Evolutionary conservation across 2,113 vertebrate species (phyloP).

Genomic region (Columba livia): DNA sequence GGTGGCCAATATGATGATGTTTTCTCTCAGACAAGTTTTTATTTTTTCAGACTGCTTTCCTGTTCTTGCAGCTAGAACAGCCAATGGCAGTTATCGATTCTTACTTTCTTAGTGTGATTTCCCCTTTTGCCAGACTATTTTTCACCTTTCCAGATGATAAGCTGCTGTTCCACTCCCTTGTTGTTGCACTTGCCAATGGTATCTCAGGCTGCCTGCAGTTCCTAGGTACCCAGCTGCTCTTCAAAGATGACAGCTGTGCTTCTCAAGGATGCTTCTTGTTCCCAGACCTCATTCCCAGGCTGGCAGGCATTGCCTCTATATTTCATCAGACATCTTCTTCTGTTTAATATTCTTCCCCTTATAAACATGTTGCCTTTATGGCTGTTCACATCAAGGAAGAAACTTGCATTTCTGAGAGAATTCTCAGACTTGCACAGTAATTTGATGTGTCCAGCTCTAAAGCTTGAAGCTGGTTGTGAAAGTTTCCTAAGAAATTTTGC

Average conservation of each 20-base stretch:
- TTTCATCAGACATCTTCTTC: not conserved
- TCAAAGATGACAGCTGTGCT: not conserved
- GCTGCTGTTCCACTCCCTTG: not conserved
- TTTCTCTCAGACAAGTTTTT: not conserved
- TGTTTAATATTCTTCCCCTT: not conserved
- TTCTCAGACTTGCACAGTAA: not conserved
- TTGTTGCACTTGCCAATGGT: not conserved
- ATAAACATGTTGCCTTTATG: not conserved
- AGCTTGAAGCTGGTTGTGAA: not conserved
- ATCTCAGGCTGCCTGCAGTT: not conserved
- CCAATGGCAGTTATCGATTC: not conserved
- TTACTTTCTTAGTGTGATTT: not conserved
- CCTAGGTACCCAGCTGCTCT: not conserved
- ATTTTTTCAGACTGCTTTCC: not conserved
- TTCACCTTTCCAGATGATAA: not conserved
- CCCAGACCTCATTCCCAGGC: not conserved
- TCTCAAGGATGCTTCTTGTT: not conserved
- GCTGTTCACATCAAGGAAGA: not conserved
- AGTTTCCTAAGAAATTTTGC: not conserved
- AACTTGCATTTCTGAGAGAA: not conserved
- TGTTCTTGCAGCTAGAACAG: not conserved
- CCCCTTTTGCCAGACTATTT: not conserved
- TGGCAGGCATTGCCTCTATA: not conserved
- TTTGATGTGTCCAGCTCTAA: not conserved
- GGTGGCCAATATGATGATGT: not conserved